These are phyloP conservation scores for Eriosoma lanigerum DNA, from an alignment of 1,140 invertebrate species.

Conservation along the genomic window DNA sequence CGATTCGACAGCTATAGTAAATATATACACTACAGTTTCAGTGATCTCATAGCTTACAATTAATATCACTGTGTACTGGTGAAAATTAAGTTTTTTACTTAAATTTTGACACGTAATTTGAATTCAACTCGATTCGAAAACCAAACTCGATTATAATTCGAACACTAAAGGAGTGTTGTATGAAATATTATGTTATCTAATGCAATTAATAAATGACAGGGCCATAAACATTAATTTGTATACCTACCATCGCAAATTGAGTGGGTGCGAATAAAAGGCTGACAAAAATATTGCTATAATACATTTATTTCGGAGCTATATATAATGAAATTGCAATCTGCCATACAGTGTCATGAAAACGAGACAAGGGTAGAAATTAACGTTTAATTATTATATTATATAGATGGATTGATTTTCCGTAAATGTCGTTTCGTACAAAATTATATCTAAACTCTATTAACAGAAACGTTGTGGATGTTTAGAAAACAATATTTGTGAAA, in stretches of 20 bases:
- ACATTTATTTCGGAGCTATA: background rate
- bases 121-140: conserved; percentile 19
- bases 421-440: background rate
- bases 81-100: conserved; percentile 13
- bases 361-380: background rate
- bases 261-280: background rate
- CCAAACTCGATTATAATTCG: background rate
- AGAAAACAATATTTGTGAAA: too few relatives aligned
- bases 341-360: background rate
- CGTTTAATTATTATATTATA: background rate
- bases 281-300: background rate
- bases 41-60: background rate
- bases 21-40: too few relatives aligned
- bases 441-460: too few relatives aligned
- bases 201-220: conserved; percentile 22
- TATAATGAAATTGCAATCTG: background rate
- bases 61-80: background rate
- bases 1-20: too few relatives aligned
- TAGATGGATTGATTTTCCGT: background rate
- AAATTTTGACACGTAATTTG: conserved; percentile 3
- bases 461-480: background rate
- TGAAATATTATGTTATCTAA: conserved; percentile 10
- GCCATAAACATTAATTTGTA: background rate
- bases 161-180: conserved; percentile 16
- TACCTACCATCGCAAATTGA: background rate